These are phyloP conservation scores for Acanthoscelides obtectus DNA, from an alignment of 2,888 invertebrate genomes.

Conservation along the genomic window DNA sequence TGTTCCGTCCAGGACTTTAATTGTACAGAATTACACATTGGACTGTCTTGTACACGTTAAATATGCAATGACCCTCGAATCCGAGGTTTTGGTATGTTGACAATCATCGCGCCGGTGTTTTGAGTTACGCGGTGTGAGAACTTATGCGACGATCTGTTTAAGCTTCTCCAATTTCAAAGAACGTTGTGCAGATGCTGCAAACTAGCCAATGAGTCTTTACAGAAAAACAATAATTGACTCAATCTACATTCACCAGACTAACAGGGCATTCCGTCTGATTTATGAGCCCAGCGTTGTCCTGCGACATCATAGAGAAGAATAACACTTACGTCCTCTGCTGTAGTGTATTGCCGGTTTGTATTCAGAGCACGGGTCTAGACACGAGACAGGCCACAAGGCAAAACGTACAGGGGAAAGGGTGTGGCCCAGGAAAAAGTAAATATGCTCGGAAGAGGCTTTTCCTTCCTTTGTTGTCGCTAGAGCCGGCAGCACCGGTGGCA, in stretches of 20 bases:
- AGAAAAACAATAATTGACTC: too few species aligned
- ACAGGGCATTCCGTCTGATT: background rate
- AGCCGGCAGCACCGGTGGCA: background rate
- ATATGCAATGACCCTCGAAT: too few species aligned
- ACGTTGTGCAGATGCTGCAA: too few species aligned
- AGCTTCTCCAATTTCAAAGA: too few species aligned
- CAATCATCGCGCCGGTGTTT: too few species aligned
- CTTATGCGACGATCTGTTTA: too few species aligned
- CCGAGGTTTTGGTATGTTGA: too few species aligned
- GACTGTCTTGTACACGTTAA: too few species aligned
- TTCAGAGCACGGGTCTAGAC: background rate
- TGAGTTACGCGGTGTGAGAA: too few species aligned
- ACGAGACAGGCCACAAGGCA: background rate
- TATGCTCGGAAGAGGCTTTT: background rate
- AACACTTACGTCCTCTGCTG: background rate
- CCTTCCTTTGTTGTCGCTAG: background rate
- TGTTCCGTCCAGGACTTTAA: too few species aligned
- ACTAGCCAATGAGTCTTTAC: too few species aligned
- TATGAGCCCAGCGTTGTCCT: background rate
- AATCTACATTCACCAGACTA: background rate
- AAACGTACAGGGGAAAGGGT: background rate
- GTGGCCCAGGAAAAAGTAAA: background rate
- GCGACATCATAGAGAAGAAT: background rate
- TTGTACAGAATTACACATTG: too few species aligned
- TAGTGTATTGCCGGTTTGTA: background rate